A percentile compares a stretch with the other conserved stretches of the same genome.
phyloP scores from a whole-genome alignment of 2,797 vertebrate species.

The Podargus strigoides region DNA sequence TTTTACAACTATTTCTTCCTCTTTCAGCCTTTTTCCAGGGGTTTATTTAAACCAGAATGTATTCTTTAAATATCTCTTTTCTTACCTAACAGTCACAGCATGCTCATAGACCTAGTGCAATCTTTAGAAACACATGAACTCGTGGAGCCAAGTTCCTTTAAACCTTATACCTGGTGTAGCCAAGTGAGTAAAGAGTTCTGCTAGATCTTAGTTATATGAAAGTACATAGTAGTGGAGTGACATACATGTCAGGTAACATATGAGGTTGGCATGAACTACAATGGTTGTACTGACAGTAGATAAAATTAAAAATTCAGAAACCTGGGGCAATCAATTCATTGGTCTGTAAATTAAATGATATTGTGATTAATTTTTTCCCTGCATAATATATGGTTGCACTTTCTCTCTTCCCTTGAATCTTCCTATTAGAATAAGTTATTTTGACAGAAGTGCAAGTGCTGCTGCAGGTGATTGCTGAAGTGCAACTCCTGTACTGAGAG shows the following conservation, averaged over 20 bases:
- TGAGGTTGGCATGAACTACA: not conserved
- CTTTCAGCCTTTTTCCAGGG: not conserved
- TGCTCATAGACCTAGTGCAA: not conserved
- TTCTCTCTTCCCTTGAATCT: not conserved
- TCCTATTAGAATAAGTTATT: conserved; percentile 1
- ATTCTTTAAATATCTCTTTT: not conserved
- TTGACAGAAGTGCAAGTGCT: too few relatives aligned
- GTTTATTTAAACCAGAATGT: not conserved
- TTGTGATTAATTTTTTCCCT: not conserved
- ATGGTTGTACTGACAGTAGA: not conserved
- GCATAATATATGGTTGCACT: not conserved
- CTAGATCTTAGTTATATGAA: not conserved
- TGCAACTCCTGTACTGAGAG: not conserved
- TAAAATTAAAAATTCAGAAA: conserved; percentile 29
- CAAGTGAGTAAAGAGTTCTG: not conserved
- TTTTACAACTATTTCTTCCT: not conserved
- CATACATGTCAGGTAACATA: not conserved
- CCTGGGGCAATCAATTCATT: not conserved
- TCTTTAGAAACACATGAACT: not conserved
- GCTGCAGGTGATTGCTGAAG: not conserved
- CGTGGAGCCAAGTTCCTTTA: not conserved
- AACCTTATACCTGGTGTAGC: not conserved
- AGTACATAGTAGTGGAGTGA: not conserved
- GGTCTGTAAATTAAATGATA: not conserved
- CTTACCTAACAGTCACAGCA: not conserved